Evolutionary conservation across 2,113 vertebrate species (phyloP).

Genomic region (Leucopsar rothschildi): DNA sequence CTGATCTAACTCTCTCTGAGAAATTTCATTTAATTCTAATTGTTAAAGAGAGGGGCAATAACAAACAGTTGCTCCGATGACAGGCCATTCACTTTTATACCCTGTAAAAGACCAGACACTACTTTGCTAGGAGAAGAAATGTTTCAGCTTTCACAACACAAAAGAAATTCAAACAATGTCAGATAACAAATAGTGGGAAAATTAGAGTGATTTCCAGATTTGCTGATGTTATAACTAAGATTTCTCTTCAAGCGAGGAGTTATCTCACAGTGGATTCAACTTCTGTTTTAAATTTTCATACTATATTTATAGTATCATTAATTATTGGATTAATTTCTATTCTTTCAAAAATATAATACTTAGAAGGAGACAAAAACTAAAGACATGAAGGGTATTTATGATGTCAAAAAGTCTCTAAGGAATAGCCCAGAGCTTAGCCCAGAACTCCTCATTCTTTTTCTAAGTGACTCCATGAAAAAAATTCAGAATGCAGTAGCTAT

Average conservation of each 20-base stretch:
- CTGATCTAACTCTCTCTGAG: neutral
- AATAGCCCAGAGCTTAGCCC: neutral
- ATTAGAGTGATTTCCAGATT: neutral
- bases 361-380: neutral
- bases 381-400: neutral
- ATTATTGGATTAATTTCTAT: neutral
- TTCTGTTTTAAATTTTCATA: neutral
- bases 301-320: neutral
- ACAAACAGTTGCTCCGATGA: neutral
- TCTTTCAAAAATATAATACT: neutral
- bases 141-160: neutral
- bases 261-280: neutral
- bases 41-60: neutral
- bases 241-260: neutral
- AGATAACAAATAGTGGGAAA: neutral
- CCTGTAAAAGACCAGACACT: neutral
- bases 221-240: neutral
- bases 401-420: neutral
- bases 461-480: neutral
- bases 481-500: neutral
- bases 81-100: neutral
- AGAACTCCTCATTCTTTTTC: neutral
- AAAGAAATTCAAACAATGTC: neutral
- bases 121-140: neutral
- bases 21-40: neutral